Conservation (phyloP, 2,797 vertebrate species). For the Notolabrus celidotus region DNA sequence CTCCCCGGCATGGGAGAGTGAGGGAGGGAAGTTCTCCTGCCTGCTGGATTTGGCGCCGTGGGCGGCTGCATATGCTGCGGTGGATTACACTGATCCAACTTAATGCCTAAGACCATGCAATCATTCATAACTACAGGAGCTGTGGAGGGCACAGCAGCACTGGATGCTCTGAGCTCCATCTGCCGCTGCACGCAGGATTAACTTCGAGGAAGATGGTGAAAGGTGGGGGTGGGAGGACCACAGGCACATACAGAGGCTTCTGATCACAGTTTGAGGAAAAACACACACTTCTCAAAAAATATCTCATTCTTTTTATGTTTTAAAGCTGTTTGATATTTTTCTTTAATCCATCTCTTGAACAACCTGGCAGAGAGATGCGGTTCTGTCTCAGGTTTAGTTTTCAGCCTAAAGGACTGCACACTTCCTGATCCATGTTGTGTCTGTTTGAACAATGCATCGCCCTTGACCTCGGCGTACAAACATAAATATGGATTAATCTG, state of each 20-base stretch:
- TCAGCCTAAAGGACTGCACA: background rate
- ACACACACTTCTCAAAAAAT: background rate
- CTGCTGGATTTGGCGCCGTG: slow-evolving; percentile 63
- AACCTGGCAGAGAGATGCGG: background rate
- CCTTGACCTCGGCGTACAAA: background rate
- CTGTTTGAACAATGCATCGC: background rate
- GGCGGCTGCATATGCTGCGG: slow-evolving; percentile 83
- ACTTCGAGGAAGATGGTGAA: slow-evolving; percentile 83
- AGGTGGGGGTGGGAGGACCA: slow-evolving; percentile 43
- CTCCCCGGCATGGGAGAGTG: slow-evolving; percentile 24
- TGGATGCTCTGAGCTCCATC: slow-evolving; percentile 79
- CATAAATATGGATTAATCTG: background rate
- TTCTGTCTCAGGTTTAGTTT: background rate
- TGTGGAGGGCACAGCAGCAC: slow-evolving; percentile 57
- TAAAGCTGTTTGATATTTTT: background rate
- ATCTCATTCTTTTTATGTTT: background rate
- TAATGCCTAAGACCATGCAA: slow-evolving; percentile 84
- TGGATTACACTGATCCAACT: slow-evolving; percentile 89
- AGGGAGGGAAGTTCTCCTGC: slow-evolving; percentile 50
- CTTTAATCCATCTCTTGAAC: background rate
- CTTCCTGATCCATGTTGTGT: background rate
- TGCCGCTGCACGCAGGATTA: slow-evolving; percentile 83
- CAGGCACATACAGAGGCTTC: slow-evolving; percentile 12
- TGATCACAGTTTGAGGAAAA: slow-evolving; percentile 2
- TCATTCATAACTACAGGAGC: slow-evolving; percentile 88